A percentile compares a stretch with the other conserved stretches of the same genome.
These are phyloP conservation scores for Ephialtes manifestator DNA, from an alignment of 2,888 invertebrate genomes.

Conservation along the genomic window DNA sequence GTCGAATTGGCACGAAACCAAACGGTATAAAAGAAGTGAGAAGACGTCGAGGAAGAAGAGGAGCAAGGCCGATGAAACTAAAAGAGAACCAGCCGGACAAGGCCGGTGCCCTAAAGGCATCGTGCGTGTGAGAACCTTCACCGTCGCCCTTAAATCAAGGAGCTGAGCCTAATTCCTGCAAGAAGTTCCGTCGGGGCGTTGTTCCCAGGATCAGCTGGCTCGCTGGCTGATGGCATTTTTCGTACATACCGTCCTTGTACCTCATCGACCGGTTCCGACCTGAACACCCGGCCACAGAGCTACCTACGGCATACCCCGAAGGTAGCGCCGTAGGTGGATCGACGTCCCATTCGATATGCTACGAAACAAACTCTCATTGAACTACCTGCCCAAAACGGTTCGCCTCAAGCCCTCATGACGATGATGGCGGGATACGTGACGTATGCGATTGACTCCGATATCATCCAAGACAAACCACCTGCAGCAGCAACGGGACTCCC, in stretches of 20 bases:
- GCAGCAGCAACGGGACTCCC: constrained; percentile 3
- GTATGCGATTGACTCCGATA: constrained; percentile 11
- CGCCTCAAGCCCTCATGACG: background rate
- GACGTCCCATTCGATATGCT: background rate
- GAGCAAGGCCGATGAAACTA: constrained; percentile 33
- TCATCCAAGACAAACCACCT: background rate
- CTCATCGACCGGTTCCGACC: constrained; percentile 82
- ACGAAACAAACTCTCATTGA: background rate
- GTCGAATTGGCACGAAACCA: constrained; percentile 74
- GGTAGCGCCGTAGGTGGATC: background rate
- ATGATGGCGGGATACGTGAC: constrained; percentile 13
- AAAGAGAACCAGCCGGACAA: constrained; percentile 48
- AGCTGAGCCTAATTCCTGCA: constrained; percentile 83
- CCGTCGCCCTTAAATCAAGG: constrained; percentile 84
- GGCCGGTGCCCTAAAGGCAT: constrained; percentile 67
- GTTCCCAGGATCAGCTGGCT: constrained; percentile 86
- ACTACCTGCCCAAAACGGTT: constrained; percentile 3
- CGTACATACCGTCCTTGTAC: constrained; percentile 81
- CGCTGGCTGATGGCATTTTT: constrained; percentile 83
- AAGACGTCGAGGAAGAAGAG: constrained; percentile 42
- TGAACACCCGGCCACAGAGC: constrained; percentile 36
- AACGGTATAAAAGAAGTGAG: constrained; percentile 55
- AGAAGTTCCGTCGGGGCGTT: constrained; percentile 83
- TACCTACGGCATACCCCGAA: constrained; percentile 25
- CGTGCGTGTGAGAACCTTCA: constrained; percentile 82